These are phyloP conservation scores for Myathropa florea DNA, from an alignment of 2,888 invertebrate genomes.

Conservation along the genomic window DNA sequence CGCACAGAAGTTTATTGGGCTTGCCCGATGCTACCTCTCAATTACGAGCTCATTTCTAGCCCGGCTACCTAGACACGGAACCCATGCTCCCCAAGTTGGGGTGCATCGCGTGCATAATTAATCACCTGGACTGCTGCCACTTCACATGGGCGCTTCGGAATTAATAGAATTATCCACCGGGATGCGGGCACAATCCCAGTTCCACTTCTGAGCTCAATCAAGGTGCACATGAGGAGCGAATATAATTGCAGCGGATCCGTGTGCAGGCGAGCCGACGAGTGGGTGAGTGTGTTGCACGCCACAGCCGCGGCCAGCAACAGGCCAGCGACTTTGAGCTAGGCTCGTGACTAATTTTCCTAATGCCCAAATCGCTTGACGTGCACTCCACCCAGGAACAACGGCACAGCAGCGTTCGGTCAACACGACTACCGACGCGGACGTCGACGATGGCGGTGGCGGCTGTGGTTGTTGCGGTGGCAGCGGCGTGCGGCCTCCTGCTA, in stretches of 20 bases:
- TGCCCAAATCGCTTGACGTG: conserved; percentile 69
- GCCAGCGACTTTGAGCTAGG: conserved; percentile 51
- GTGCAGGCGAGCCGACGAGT: not conserved
- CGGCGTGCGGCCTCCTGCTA: not conserved
- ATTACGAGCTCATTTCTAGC: conserved; percentile 50
- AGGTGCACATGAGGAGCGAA: conserved; percentile 69
- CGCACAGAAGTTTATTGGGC: not conserved
- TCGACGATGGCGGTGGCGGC: not conserved
- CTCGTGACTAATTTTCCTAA: conserved; percentile 71
- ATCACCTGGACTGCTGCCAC: conserved; percentile 51
- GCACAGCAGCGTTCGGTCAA: conserved; percentile 65
- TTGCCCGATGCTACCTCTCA: conserved; percentile 41
- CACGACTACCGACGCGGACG: conserved; percentile 55
- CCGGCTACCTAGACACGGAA: conserved; percentile 53
- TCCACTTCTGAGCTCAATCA: conserved; percentile 59
- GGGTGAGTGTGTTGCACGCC: conserved; percentile 50
- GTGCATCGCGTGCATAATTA: conserved; percentile 69
- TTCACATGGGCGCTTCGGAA: conserved; percentile 68
- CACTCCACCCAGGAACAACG: conserved; percentile 69
- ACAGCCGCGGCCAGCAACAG: conserved; percentile 23
- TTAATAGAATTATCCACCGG: conserved; percentile 57
- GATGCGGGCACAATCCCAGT: conserved; percentile 35
- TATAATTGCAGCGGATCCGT: conserved; percentile 63
- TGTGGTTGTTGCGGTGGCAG: not conserved
- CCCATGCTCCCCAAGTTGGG: conserved; percentile 39